phyloP scores from a whole-genome alignment of 1,140 invertebrate genomes.

The Drosophila erecta region DNA sequence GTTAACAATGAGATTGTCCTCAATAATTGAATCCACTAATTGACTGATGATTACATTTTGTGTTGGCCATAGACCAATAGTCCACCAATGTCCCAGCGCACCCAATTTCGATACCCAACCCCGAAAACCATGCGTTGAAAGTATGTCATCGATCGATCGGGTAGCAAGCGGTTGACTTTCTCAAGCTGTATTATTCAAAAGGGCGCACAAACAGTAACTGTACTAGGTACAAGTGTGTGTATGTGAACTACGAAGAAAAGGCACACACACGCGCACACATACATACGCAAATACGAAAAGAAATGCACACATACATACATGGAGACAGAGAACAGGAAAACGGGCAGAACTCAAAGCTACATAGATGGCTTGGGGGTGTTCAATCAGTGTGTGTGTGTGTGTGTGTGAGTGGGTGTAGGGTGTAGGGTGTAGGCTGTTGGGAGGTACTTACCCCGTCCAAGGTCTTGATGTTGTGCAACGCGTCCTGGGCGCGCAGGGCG shows the following conservation, averaged over 20 bases:
- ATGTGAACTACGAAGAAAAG: slow-evolving; percentile 20
- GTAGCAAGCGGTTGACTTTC: slow-evolving; percentile 71
- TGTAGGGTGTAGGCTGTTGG: background rate
- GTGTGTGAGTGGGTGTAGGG: background rate
- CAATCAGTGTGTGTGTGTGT: background rate
- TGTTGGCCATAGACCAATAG: slow-evolving; percentile 72
- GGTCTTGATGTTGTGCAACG: slow-evolving; percentile 99
- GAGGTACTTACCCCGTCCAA: slow-evolving; percentile 95
- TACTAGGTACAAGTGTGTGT: slow-evolving; percentile 17
- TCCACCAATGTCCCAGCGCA: background rate
- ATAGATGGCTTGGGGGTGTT: slow-evolving; percentile 26
- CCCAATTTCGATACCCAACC: background rate
- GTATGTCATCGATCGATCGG: slow-evolving; percentile 73
- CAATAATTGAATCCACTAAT: slow-evolving; percentile 83
- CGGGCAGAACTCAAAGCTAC: slow-evolving; percentile 61
- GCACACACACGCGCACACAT: slow-evolving; percentile 30
- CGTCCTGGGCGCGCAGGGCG: slow-evolving; percentile 98
- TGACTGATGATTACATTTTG: slow-evolving; percentile 83
- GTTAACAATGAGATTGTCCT: slow-evolving; percentile 83
- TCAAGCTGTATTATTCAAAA: slow-evolving; percentile 78
- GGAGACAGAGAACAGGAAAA: slow-evolving; percentile 53
- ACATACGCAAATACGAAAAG: slow-evolving; percentile 37
- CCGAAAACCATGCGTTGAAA: slow-evolving; percentile 45
- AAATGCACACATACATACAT: slow-evolving; percentile 33
- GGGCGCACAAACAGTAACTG: slow-evolving; percentile 42